Base-by-base conservation (phyloP, 2,888 invertebrate species). In the Nomada lathburiana region DNA sequence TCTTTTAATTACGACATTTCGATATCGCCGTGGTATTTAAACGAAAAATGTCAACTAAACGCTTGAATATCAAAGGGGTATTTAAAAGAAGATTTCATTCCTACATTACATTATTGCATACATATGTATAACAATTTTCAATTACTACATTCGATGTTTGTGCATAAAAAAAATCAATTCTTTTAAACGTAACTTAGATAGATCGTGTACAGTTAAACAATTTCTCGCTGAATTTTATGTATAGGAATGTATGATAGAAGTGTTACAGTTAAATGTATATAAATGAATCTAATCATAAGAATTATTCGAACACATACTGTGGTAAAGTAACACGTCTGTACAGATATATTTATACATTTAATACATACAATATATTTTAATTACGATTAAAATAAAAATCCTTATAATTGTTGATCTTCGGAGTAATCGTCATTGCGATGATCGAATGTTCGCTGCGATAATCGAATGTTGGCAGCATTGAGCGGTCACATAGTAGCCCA, bases 1-100 rank as follows among this genome's bases (percentile, higher is more conserved):
- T 97, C 91, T 65, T 75, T 59, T 72, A 80, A 80, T n/a, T 53
- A 13, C 63, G 23, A 59, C 5, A 26, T 11, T 47, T n/a, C 42
- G 10, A 23, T 7, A 29, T 18, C 4, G 11, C 11, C 18, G 2
- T 4, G 26, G 5, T 10, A 47, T 57, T 23, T 3, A 2, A 26
- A 18, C 29, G 29, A n/a, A 47, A 20, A 13, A 2, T 16, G 0
- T 36, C 36, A 36, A 36, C 36, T 36, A 11, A 55, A 57, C 26
- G 16, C 3, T 47, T 47, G 13, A 11, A 20, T 5, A 26, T 16
- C 9, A 18, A 13, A 20, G 5, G 4, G 20, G 4, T 7, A 42
- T 59, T n/a, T 2, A 2, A 42, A 18, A 44, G 29, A 20, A 53
- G 26, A n/a, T 2, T n/a, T 68, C 53, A 81, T 71, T 76, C 57